These are phyloP conservation scores for Enoplosus armatus DNA, from an alignment of 2,797 vertebrate species.

Conservation along the genomic window DNA sequence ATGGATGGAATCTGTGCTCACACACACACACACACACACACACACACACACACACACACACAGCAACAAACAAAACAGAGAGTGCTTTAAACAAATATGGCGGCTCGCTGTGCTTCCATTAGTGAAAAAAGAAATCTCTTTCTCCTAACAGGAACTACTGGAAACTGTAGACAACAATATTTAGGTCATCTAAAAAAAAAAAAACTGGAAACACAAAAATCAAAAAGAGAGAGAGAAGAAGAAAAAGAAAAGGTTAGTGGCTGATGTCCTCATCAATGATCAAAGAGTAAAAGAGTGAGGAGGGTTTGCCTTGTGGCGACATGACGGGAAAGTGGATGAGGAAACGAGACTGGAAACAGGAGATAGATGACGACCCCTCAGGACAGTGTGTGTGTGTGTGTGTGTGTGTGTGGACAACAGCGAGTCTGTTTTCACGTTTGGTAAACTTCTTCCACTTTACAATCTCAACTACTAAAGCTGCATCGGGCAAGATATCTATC, in stretches of 20 bases:
- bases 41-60: conserved; percentile 18
- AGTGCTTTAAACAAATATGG: background rate
- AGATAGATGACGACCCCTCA: conserved; percentile 39
- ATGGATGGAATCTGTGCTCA: conserved; percentile 62
- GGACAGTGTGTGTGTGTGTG: conserved; percentile 22
- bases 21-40: conserved; percentile 6
- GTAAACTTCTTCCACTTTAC: conserved; percentile 2
- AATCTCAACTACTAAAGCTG: background rate
- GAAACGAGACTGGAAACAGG: conserved; percentile 56
- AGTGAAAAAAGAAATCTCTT: background rate
- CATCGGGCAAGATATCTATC: background rate
- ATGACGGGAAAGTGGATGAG: conserved; percentile 50
- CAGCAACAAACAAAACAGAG: background rate
- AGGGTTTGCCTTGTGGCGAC: conserved; percentile 42
- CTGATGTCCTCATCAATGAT: conserved; percentile 44
- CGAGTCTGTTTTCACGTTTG: background rate
- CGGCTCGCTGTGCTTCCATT: background rate
- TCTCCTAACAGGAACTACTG: background rate
- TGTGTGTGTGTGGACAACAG: conserved; percentile 23
- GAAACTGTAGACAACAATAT: background rate
- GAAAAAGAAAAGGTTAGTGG: background rate
- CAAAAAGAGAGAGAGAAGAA: background rate
- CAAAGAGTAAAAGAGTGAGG: conserved; percentile 28
- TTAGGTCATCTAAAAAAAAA: background rate
- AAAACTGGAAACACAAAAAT: background rate